phyloP scores from a whole-genome alignment of 2,113 vertebrate species.

The Erythrocebus patas region DNA sequence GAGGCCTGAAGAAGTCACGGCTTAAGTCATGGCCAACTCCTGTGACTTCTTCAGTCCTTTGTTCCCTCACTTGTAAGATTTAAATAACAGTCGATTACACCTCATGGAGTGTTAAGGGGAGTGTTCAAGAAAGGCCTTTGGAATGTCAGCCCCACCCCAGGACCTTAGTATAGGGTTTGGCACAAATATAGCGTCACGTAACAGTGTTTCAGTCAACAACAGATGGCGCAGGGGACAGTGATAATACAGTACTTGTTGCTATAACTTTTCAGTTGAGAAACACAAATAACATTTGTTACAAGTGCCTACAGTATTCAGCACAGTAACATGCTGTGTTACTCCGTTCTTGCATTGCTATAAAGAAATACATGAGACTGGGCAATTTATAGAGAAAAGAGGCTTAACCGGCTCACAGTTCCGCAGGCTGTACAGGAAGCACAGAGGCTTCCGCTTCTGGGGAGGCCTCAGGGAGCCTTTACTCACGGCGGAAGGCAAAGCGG shows the following conservation, averaged over 20 bases:
- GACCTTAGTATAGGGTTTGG: accelerated
- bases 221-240: not conserved
- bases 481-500: too few relatives aligned
- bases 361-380: too few relatives aligned
- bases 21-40: not conserved
- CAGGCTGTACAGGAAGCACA: too few relatives aligned
- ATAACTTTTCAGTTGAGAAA: not conserved
- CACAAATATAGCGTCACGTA: not conserved
- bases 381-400: too few relatives aligned
- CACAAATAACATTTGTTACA: not conserved
- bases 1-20: too few relatives aligned
- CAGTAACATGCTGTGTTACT: not conserved
- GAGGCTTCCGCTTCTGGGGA: too few relatives aligned
- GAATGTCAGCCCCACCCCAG: not conserved
- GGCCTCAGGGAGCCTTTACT: too few relatives aligned
- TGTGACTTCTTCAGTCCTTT: not conserved
- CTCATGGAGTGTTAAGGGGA: not conserved
- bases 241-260: not conserved
- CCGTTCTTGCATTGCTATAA: too few relatives aligned
- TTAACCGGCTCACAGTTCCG: too few relatives aligned
- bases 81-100: not conserved
- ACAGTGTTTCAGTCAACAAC: not conserved
- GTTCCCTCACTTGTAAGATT: not conserved
- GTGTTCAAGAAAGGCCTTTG: not conserved
- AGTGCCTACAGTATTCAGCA: not conserved